phyloP scores from a whole-genome alignment of 2,888 invertebrate genomes.

The Drosophila cognata region DNA sequence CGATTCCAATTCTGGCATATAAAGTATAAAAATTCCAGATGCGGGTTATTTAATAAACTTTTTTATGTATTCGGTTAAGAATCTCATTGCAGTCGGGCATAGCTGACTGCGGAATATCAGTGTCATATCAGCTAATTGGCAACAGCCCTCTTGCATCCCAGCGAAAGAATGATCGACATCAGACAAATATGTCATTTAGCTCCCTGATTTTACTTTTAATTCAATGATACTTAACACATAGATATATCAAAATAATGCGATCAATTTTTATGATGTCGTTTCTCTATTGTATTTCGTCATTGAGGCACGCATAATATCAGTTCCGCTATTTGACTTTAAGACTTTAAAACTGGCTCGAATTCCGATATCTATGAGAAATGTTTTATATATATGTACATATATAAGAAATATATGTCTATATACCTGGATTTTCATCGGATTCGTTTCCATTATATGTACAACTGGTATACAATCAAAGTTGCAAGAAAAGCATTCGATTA shows the following conservation, averaged over 20 bases:
- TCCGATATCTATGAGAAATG: too few relatives aligned
- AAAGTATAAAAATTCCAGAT: neutral
- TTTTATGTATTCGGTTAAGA: neutral
- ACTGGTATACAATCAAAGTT: neutral
- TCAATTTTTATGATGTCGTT: neutral
- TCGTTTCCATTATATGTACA: neutral
- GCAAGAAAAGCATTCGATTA: neutral
- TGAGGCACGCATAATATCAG: neutral
- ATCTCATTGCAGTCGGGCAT: neutral
- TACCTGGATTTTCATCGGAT: too few relatives aligned
- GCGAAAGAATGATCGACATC: neutral
- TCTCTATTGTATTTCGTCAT: neutral
- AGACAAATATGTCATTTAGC: neutral
- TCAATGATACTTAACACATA: neutral
- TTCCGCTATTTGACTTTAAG: neutral
- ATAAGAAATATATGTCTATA: too few relatives aligned
- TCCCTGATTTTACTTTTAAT: neutral
- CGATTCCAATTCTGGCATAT: neutral
- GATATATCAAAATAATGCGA: neutral
- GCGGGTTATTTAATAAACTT: neutral
- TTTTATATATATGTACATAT: too few relatives aligned
- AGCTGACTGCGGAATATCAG: neutral
- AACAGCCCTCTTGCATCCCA: too few relatives aligned
- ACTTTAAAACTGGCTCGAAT: neutral
- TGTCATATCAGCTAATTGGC: neutral